phyloP scores from a whole-genome alignment of 2,797 vertebrate species.

The Monodelphis domestica region DNA sequence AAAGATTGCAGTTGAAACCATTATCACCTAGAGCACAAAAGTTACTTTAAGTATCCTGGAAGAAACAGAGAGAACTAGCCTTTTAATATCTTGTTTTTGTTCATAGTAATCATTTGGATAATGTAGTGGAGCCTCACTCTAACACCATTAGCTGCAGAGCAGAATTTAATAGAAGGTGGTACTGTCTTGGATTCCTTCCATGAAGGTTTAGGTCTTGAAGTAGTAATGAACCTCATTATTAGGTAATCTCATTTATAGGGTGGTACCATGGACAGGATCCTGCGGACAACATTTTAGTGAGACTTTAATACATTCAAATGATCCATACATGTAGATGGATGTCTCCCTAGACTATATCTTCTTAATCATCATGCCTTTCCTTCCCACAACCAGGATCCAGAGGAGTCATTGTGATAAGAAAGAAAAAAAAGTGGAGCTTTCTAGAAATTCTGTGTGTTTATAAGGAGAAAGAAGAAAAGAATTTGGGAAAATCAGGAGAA shows the following conservation, averaged over 20 bases:
- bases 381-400: background rate
- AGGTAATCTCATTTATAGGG: background rate
- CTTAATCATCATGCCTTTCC: background rate
- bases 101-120: background rate
- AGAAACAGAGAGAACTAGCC: background rate
- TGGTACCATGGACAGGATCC: background rate
- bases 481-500: background rate
- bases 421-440: background rate
- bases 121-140: background rate
- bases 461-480: background rate
- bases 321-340: background rate
- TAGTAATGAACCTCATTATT: background rate
- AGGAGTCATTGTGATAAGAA: background rate
- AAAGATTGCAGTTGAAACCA: slow-evolving; percentile 30
- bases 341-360: background rate
- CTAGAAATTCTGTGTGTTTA: background rate
- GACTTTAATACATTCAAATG: background rate
- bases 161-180: background rate
- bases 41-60: background rate
- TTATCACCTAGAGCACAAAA: background rate
- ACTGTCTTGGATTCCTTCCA: background rate
- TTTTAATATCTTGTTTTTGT: slow-evolving; percentile 12
- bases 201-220: background rate
- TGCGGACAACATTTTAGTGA: background rate
- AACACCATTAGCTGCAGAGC: background rate